Conservation (phyloP, 2,797 vertebrate genomes). For the Centropyge bicolor region DNA sequence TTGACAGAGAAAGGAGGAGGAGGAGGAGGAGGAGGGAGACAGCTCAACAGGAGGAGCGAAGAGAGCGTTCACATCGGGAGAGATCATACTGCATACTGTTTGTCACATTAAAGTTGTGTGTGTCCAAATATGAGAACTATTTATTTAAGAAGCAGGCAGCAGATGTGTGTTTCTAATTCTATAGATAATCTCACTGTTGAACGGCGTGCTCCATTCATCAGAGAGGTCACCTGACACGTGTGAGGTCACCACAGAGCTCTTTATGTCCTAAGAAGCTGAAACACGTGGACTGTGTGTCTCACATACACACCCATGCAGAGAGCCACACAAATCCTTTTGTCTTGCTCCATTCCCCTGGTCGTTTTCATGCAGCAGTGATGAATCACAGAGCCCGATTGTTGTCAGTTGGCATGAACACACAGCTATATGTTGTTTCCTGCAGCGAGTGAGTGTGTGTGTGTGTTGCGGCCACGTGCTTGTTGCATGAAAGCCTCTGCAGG, state of each 20-base stretch:
- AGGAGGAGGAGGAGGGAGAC: neutral
- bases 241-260: slow-evolving; percentile 44
- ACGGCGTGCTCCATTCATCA: neutral
- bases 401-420: slow-evolving; percentile 45
- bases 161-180: slow-evolving; percentile 43
- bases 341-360: neutral
- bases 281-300: slow-evolving; percentile 27
- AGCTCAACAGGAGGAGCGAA: neutral
- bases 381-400: slow-evolving; percentile 60
- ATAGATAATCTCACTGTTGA: slow-evolving; percentile 48
- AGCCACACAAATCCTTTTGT: slow-evolving; percentile 58
- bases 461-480: slow-evolving; percentile 11
- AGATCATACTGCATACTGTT: neutral
- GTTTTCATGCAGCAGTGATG: slow-evolving; percentile 17
- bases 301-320: slow-evolving; percentile 14
- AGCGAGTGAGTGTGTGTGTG: neutral
- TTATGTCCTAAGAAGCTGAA: slow-evolving; percentile 44
- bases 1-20: too few relatives aligned
- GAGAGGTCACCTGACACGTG: slow-evolving; percentile 34
- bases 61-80: slow-evolving; percentile 7
- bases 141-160: slow-evolving; percentile 29
- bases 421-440: slow-evolving; percentile 39
- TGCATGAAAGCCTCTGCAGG: slow-evolving; percentile 18
- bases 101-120: slow-evolving; percentile 28
- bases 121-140: slow-evolving; percentile 2